Evolutionary conservation across 2,888 invertebrate genomes (phyloP).

Genomic region (Cactoblastis cactorum): DNA sequence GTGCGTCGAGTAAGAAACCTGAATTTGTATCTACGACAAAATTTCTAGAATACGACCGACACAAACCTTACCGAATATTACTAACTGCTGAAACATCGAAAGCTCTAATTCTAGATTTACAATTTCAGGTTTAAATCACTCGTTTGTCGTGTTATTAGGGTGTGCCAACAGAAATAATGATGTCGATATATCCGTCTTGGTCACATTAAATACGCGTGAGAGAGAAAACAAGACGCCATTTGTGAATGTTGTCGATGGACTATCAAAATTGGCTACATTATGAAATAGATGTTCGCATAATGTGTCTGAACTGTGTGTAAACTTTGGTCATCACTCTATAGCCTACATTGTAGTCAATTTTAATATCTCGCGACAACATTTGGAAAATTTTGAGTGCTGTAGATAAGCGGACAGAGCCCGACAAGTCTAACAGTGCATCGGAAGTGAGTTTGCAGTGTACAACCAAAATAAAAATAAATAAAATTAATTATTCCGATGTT

Average conservation of each 20-base stretch:
- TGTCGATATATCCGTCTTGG: background rate
- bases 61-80: conserved; percentile 2
- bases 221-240: background rate
- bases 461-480: conserved; percentile 2
- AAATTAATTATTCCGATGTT: conserved; percentile 3
- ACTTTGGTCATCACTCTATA: background rate
- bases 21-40: conserved; percentile 5
- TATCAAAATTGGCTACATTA: background rate
- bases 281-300: background rate
- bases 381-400: background rate
- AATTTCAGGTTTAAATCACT: conserved; percentile 23
- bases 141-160: conserved; percentile 1
- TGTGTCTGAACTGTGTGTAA: background rate
- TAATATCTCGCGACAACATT: background rate
- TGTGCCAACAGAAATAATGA: background rate
- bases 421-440: background rate
- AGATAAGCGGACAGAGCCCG: background rate
- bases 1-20: conserved; percentile 25
- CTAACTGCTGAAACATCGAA: conserved; percentile 35
- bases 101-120: conserved; percentile 30
- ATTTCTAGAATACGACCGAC: background rate
- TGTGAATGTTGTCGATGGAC: background rate
- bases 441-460: background rate
- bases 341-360: background rate
- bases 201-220: background rate